phyloP scores from a whole-genome alignment of 2,113 vertebrate species.

The Equus przewalskii region DNA sequence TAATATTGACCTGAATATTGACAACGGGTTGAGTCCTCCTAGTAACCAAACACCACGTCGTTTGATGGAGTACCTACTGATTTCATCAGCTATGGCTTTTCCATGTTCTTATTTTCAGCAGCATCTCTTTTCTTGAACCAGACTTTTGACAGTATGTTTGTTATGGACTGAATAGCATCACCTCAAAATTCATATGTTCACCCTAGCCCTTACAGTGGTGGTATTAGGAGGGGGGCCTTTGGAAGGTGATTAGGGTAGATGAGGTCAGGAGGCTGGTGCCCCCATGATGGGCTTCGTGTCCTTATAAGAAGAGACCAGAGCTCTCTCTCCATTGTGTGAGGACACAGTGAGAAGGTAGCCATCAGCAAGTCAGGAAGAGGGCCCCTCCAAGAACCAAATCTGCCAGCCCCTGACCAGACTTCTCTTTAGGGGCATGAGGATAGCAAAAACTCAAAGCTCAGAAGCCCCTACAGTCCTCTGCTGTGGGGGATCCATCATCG shows the following conservation, averaged over 20 bases:
- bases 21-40: rapidly evolving
- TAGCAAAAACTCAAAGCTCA: background rate
- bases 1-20: rapidly evolving
- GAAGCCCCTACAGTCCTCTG: too few relatives aligned
- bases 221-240: background rate
- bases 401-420: too few relatives aligned
- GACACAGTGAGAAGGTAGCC: too few relatives aligned
- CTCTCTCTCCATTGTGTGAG: background rate
- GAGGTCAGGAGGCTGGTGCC: background rate
- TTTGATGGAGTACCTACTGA: rapidly evolving
- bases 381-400: background rate
- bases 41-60: background rate
- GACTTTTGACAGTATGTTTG: background rate
- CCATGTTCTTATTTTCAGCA: background rate
- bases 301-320: background rate
- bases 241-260: background rate
- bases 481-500: rapidly evolving
- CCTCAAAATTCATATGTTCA: background rate
- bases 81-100: background rate
- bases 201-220: background rate
- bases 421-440: too few relatives aligned
- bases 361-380: too few relatives aligned
- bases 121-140: background rate
- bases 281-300: background rate
- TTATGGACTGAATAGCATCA: background rate